Percentiles rank a stretch among this genome's conserved stretches.
Evolutionary conservation across 1,140 invertebrate genomes (phyloP).

Genomic region (Heterodera schachtii): DNA sequence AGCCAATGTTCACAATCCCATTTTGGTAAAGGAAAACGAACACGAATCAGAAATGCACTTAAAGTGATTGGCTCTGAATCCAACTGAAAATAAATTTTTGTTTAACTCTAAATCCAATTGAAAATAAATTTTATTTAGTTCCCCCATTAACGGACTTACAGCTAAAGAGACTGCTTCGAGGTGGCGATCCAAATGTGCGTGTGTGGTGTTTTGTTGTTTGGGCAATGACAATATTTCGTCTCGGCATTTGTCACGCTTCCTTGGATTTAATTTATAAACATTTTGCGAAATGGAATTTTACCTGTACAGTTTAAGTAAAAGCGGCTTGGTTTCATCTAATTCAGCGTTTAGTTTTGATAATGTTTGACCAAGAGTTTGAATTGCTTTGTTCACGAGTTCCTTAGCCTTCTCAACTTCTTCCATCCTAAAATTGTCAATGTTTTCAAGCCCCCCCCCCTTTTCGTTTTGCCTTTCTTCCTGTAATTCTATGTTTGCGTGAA

Average conservation of each 20-base stretch:
- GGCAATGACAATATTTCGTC: slow-evolving; percentile 22
- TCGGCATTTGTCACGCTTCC: slow-evolving; percentile 37
- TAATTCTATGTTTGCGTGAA: slow-evolving; percentile 32
- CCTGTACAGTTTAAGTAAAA: slow-evolving; percentile 34
- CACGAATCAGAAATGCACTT: slow-evolving; percentile 22
- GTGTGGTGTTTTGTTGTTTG: slow-evolving; percentile 22
- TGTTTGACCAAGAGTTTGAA: slow-evolving; percentile 31
- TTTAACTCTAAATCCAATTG: too few species aligned
- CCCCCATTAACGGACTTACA: neutral
- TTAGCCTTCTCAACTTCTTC: slow-evolving; percentile 35
- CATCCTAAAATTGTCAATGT: slow-evolving; percentile 23
- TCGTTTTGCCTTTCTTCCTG: slow-evolving; percentile 26
- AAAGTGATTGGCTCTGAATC: slow-evolving; percentile 40
- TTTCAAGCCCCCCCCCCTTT: too few species aligned
- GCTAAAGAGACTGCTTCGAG: slow-evolving; percentile 29
- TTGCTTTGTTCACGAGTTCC: slow-evolving; percentile 17
- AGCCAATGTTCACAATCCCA: slow-evolving; percentile 33
- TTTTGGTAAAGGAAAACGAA: slow-evolving; percentile 25
- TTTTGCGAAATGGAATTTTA: neutral
- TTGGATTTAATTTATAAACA: neutral
- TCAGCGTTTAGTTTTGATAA: slow-evolving; percentile 32
- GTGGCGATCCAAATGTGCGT: slow-evolving; percentile 29
- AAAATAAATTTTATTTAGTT: neutral
- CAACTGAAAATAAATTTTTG: slow-evolving; percentile 11
- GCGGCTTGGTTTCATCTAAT: slow-evolving; percentile 26